These are phyloP conservation scores for Protula sp. DNA, from an alignment of 2,888 invertebrate genomes.

Conservation along the genomic window DNA sequence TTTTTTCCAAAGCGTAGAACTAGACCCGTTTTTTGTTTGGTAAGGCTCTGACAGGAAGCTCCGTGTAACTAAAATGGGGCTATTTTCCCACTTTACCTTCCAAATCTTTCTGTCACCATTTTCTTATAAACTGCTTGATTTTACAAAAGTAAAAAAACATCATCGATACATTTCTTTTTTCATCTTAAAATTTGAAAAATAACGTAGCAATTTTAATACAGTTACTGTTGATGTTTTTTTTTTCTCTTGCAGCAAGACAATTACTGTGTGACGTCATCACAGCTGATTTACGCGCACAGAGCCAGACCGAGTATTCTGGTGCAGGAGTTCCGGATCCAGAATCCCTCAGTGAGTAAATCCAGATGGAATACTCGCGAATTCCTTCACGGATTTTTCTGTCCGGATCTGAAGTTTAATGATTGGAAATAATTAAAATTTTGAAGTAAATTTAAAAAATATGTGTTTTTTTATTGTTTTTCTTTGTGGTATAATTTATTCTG, in stretches of 20 bases:
- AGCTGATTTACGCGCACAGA: constrained; percentile 67
- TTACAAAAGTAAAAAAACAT: too few relatives aligned
- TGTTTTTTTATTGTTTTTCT: too few relatives aligned
- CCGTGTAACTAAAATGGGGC: neutral
- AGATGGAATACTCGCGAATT: neutral
- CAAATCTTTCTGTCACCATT: too few relatives aligned
- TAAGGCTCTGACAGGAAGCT: neutral
- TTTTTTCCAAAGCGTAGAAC: too few relatives aligned
- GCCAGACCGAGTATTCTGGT: constrained; percentile 72
- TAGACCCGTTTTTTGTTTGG: neutral
- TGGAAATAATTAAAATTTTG: too few relatives aligned
- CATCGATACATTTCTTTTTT: too few relatives aligned
- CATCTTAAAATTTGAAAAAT: neutral
- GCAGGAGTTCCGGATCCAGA: constrained; percentile 73
- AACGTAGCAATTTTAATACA: neutral
- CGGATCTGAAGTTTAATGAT: too few relatives aligned
- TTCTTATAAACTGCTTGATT: too few relatives aligned
- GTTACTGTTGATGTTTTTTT: neutral
- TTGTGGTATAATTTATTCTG: too few relatives aligned
- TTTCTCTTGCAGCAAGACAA: constrained; percentile 9
- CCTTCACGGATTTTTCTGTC: too few relatives aligned
- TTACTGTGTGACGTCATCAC: constrained; percentile 33
- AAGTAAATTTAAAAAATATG: neutral
- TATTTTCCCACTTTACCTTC: too few relatives aligned
- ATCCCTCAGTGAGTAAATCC: constrained; percentile 59